Evolutionary conservation across 1,140 invertebrate species (phyloP), one percentile per base, ranked within the genome.

Genomic region (Chionoecetes opilio): DNA sequence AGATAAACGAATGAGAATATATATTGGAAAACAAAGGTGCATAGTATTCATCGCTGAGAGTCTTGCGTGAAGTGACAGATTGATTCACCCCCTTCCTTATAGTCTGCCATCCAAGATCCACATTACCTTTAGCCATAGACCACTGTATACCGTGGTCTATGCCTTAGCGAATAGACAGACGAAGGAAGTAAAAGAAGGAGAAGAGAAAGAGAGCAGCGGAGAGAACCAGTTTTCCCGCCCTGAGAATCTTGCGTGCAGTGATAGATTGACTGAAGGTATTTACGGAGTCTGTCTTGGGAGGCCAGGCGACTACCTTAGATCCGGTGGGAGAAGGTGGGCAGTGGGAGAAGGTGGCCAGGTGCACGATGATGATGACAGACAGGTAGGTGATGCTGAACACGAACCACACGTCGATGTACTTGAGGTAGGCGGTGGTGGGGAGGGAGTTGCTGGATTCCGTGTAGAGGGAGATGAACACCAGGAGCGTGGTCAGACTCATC

Each of bases 351-450:
- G 82, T 92, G 2, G 37, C 34, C 75, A 92, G 91, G 91, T 92
- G 91, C 26, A 92, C 82, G 75, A n/a, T 85, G 82, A 92, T 92
- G 91, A 92, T 84, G 75, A 85, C 31, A 14, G 91, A 38, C 32
- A 92, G 91, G 82, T 38, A 92, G 91, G 34, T 41, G 91, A 92
- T 63, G 91, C 82, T 92, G 91, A 92, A 92, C 21, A 92, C 91
- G 34, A 92, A 92, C 91, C 91, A 92, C 0, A 92, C 82, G 91
- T 92, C 91, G 82, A 92, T 92, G 91, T 92, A 82, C 91, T 92
- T 92, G 75, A 92, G 75, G 91, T 92, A 92, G 2, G 75, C 17
- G 75, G 91, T 92, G 75, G 75, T 92, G 34, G 91, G 91, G 8
- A 92, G 91, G 37, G 91, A 92, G 29, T 75, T 84, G 75, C 21